Percentiles rank a stretch among this genome's conserved stretches.
These are phyloP conservation scores for Thelaira solivaga DNA, from an alignment of 2,888 invertebrate species.

Conservation along the genomic window DNA sequence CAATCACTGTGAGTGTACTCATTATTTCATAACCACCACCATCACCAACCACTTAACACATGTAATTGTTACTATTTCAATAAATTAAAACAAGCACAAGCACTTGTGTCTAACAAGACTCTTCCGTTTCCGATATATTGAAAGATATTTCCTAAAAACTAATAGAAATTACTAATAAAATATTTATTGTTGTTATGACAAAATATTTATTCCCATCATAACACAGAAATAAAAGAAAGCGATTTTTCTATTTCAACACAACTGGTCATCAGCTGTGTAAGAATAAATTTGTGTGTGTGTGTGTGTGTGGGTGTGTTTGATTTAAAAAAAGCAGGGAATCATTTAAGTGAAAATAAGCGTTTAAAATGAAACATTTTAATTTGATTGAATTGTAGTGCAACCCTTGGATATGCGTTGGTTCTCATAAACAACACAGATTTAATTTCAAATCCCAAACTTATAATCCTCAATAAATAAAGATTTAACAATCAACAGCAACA, in stretches of 20 bases:
- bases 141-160: constrained; percentile 20
- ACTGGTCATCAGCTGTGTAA: constrained; percentile 19
- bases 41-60: no score
- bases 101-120: constrained; percentile 31
- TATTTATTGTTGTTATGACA: not conserved
- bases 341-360: constrained; percentile 54
- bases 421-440: constrained; percentile 11
- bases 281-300: no score
- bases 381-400: constrained; percentile 70
- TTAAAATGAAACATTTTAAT: constrained; percentile 74
- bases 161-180: not conserved
- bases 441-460: not conserved
- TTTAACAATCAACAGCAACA: constrained; percentile 28
- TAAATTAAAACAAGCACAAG: constrained; percentile 17
- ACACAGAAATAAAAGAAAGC: constrained; percentile 21
- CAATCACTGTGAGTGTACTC: no score
- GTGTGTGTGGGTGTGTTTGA: no score
- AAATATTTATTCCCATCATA: constrained; percentile 48
- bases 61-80: not conserved
- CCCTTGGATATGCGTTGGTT: no score
- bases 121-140: constrained; percentile 50
- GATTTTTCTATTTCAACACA: not conserved
- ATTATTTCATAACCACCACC: not conserved
- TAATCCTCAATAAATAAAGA: constrained; percentile 57
- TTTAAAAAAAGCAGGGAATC: not conserved